Percentiles rank a stretch among this genome's conserved stretches.
Conservation (phyloP, 1,140 invertebrate species). For the Cydia strobilella region DNA sequence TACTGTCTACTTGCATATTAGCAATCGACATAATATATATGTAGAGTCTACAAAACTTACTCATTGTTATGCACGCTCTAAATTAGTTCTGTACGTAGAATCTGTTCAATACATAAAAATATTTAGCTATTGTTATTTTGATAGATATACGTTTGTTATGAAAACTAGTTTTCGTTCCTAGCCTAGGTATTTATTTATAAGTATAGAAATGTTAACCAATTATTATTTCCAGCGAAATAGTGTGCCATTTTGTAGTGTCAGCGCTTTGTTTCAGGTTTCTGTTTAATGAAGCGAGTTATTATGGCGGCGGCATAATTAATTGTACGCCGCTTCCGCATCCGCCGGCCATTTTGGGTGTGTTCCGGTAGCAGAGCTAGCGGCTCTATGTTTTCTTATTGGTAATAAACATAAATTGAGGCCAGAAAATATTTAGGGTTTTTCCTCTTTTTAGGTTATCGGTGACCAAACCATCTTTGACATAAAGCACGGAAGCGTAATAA, state of each 20-base stretch:
- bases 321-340: constrained; percentile 24
- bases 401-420: neutral
- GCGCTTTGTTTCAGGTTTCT: constrained; percentile 29
- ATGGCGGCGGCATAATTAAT: constrained; percentile 26
- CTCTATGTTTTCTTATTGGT: neutral
- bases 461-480: neutral
- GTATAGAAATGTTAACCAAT: neutral
- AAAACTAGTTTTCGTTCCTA: neutral
- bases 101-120: too few relatives aligned
- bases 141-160: neutral
- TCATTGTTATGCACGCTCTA: too few relatives aligned
- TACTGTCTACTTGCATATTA: too few relatives aligned
- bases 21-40: too few relatives aligned
- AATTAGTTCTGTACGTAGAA: too few relatives aligned
- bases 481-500: too few relatives aligned
- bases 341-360: constrained; percentile 27
- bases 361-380: constrained; percentile 5
- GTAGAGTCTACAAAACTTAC: too few relatives aligned
- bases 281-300: constrained; percentile 30
- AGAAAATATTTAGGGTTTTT: neutral
- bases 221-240: neutral
- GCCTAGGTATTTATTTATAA: too few relatives aligned
- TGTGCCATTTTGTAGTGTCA: constrained; percentile 26
- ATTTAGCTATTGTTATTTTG: neutral
- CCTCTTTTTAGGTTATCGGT: neutral